Conservation (phyloP, 1,140 invertebrate species). For the Brachystomella parvula region DNA sequence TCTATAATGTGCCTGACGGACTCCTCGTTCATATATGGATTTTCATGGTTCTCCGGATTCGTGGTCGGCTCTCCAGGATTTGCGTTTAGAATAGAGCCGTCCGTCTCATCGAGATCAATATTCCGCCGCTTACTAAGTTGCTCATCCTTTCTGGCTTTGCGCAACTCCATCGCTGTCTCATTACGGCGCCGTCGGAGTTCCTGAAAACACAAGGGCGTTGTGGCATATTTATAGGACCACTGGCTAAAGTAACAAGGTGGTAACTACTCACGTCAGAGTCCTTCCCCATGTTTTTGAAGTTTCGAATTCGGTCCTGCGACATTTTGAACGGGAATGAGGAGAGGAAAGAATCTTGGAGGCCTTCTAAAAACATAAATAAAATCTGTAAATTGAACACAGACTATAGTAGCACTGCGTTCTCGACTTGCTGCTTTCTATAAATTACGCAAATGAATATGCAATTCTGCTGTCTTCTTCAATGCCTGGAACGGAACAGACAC, state of each 20-base stretch:
- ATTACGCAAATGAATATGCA: no score
- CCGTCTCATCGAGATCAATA: conserved; percentile 51
- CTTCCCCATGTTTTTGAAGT: conserved; percentile 47
- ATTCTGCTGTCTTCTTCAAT: no score
- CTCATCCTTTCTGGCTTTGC: conserved; percentile 91
- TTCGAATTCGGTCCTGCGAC: conserved; percentile 39
- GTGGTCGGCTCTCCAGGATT: neutral
- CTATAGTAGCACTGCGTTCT: no score
- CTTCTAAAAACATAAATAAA: no score
- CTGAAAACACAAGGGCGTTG: conserved; percentile 45
- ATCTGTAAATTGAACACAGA: no score
- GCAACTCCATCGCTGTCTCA: conserved; percentile 77
- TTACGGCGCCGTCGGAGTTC: conserved; percentile 77
- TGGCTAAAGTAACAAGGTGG: neutral
- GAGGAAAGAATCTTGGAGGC: no score
- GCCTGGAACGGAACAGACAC: neutral
- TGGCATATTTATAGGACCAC: neutral
- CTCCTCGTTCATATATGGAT: conserved; percentile 1
- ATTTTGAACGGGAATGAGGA: conserved; percentile 6
- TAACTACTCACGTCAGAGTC: conserved; percentile 43
- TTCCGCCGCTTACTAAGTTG: conserved; percentile 90
- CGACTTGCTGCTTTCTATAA: no score
- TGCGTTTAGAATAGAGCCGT: neutral
- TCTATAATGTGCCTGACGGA: conserved; percentile 15
- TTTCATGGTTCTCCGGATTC: neutral